Conservation (phyloP, 1,140 invertebrate genomes). For the Sesamia nonagrioides region DNA sequence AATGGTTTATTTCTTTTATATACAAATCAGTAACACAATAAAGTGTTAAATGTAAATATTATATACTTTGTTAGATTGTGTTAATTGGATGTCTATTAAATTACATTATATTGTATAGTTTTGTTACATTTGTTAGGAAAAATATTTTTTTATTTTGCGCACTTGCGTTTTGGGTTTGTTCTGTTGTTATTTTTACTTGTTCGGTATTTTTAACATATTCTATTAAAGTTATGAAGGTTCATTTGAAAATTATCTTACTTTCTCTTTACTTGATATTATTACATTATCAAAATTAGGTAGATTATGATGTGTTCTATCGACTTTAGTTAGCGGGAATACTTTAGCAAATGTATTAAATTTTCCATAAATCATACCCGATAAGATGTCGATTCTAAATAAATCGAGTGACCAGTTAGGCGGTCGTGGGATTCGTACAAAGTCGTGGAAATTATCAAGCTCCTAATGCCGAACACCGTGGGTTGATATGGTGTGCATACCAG, state of each 20-base stretch:
- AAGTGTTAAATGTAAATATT: constrained; percentile 17
- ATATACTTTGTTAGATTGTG: constrained; percentile 26
- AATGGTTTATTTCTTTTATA: constrained; percentile 15
- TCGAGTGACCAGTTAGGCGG: constrained; percentile 26
- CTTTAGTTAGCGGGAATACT: background rate
- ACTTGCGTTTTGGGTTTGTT: constrained; percentile 24
- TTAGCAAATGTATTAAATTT: constrained; percentile 12
- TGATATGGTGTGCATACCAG: background rate
- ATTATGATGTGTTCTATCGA: background rate
- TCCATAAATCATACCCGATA: background rate
- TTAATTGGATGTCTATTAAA: constrained; percentile 4
- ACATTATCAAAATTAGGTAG: background rate
- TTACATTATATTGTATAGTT: constrained; percentile 4
- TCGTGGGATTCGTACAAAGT: constrained; percentile 35
- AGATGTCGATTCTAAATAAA: constrained; percentile 37
- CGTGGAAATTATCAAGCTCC: constrained; percentile 11
- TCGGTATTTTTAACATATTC: constrained; percentile 2
- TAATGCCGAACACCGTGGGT: background rate
- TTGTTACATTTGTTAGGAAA: constrained; percentile 23
- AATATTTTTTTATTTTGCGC: constrained; percentile 6
- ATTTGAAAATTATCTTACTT: background rate
- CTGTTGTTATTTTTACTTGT: constrained; percentile 25
- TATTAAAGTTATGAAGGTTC: constrained; percentile 8
- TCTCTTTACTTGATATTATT: background rate
- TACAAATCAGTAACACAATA: background rate